Percentiles rank a stretch among this genome's conserved stretches.
phyloP scores from a whole-genome alignment of 2,888 invertebrate species.

The Arctia plantaginis region DNA sequence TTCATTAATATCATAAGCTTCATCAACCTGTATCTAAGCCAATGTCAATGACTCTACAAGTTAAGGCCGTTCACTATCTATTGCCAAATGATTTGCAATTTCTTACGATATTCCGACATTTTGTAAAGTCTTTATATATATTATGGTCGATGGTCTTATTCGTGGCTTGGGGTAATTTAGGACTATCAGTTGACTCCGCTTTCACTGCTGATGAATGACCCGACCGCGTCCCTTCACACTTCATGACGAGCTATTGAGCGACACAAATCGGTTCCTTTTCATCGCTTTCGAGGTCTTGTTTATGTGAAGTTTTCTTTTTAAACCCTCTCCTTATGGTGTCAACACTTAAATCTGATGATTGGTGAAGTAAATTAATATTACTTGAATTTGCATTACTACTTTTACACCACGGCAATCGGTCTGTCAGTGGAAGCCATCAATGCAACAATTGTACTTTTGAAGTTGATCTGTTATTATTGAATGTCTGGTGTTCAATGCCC shows the following conservation, averaged over 20 bases:
- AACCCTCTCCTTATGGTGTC: slow-evolving; percentile 72
- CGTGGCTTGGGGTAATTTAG: slow-evolving; percentile 73
- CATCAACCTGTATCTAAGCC: slow-evolving; percentile 60
- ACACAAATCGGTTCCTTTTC: slow-evolving; percentile 78
- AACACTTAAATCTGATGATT: slow-evolving; percentile 53
- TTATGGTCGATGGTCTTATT: slow-evolving; percentile 61
- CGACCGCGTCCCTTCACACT: slow-evolving; percentile 67
- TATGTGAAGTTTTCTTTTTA: slow-evolving; percentile 68
- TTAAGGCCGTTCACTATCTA: slow-evolving; percentile 66
- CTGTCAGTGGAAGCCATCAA: slow-evolving; percentile 72
- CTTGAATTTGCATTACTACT: slow-evolving; percentile 57
- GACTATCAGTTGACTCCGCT: slow-evolving; percentile 72
- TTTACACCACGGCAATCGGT: slow-evolving; percentile 67
- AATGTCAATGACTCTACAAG: slow-evolving; percentile 66
- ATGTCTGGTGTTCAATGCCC: slow-evolving; percentile 70
- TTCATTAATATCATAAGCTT: slow-evolving; percentile 59
- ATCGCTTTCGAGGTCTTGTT: slow-evolving; percentile 72
- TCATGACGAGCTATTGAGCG: slow-evolving; percentile 66
- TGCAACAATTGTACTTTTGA: slow-evolving; percentile 70
- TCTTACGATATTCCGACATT: slow-evolving; percentile 56
- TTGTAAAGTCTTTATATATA: slow-evolving; percentile 55
- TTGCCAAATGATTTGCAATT: slow-evolving; percentile 74
- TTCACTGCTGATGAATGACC: slow-evolving; percentile 80
- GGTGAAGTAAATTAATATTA: slow-evolving; percentile 51
- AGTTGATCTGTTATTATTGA: slow-evolving; percentile 75